Evolutionary conservation across 2,888 invertebrate species (phyloP), one percentile per base, ranked within the genome.

Genomic region (Caprella mutica): DNA sequence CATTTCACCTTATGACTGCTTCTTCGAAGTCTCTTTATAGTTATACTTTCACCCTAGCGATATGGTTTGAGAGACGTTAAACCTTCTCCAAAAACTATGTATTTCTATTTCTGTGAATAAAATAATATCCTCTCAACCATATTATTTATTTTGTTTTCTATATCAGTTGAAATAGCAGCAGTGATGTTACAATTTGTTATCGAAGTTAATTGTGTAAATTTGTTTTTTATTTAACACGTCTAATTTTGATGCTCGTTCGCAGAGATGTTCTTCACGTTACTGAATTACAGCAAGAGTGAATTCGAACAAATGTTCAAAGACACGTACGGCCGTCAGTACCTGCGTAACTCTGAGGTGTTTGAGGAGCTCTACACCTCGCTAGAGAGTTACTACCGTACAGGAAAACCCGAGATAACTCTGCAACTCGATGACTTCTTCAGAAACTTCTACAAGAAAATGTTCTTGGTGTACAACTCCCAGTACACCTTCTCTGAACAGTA

Each of bases 231-330:
- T n/a, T n/a, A n/a, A n/a, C n/a, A n/a, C n/a, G n/a, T n/a, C n/a
- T n/a, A n/a, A n/a, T n/a, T n/a, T n/a, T n/a, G n/a, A n/a, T 58
- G 19, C 50, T 19, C 48, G 59, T 66, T 78, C 78, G n/a, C 83
- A 92, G 93, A 84, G 69, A 85, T 87, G 74, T 94, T 94, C 79
- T 82, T 82, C 68, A 83, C 85, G 67, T 80, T 94, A 69, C 77
- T 94, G 72, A 78, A 81, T 67, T 82, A 83, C 66, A 89, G 92
- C 23, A 84, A 86, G 68, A 79, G 79, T 67, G 90, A 87, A 71
- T 90, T 96, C 73, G 90, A 96, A 75, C 82, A 83, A 65, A 94
- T 96, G 94, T 96, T 94, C 77, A 86, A 86, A 71, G 80, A 83
- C 67, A 96, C 94, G 0, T 96, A 96, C 76, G 94, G 94, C 55